Conservation (phyloP, 2,797 vertebrate genomes). For the Sebastes itinus region DNA sequence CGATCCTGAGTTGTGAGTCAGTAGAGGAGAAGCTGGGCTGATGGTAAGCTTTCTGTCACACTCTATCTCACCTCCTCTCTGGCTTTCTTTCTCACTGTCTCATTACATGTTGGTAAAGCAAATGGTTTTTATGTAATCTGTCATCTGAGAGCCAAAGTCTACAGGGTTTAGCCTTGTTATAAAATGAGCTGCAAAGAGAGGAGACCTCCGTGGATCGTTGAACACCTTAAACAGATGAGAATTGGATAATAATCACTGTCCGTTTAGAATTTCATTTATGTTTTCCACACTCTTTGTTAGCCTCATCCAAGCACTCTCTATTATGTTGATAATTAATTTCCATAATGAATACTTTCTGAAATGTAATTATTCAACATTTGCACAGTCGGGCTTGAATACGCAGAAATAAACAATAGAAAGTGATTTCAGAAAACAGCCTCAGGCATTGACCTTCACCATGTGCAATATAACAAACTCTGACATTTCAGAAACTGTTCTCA, state of each 20-base stretch:
- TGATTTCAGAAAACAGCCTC: neutral
- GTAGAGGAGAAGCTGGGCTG: conserved; percentile 80
- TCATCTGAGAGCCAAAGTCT: conserved; percentile 12
- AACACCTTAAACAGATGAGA: conserved; percentile 28
- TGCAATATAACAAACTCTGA: neutral
- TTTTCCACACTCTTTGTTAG: conserved; percentile 51
- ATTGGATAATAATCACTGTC: conserved; percentile 4
- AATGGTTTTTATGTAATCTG: conserved; percentile 18
- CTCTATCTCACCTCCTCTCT: conserved; percentile 19
- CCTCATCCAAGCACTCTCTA: conserved; percentile 39
- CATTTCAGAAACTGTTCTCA: conserved; percentile 77
- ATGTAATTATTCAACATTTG: conserved; percentile 45
- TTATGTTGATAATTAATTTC: conserved; percentile 47
- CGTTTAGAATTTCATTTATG: conserved; percentile 54
- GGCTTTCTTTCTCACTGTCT: conserved; percentile 18
- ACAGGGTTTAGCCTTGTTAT: conserved; percentile 19
- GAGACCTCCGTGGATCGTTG: conserved; percentile 2
- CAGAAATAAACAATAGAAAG: neutral
- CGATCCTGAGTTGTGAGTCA: conserved; percentile 77
- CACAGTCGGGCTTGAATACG: neutral
- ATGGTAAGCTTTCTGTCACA: conserved; percentile 79
- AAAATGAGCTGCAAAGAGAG: conserved; percentile 30
- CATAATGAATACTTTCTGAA: conserved; percentile 78
- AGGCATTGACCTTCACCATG: neutral
- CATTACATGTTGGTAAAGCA: conserved; percentile 20